A percentile compares a stretch with the other conserved stretches of the same genome.
Evolutionary conservation across 2,888 invertebrate genomes (phyloP).

Genomic region (Carpatolechia fugitivella): DNA sequence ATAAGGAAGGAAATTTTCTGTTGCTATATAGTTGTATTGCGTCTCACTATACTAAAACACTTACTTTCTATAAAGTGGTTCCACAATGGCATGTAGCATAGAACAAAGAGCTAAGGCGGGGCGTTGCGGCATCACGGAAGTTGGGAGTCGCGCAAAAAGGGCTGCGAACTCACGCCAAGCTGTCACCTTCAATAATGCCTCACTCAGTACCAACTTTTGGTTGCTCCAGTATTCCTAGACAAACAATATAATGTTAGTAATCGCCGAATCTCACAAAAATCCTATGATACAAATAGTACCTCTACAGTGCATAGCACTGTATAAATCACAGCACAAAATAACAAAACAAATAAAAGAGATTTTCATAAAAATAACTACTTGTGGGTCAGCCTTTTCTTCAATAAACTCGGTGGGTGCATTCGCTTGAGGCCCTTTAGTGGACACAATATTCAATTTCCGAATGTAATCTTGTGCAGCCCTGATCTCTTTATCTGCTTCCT

Average conservation of each 20-base stretch:
- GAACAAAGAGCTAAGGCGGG: constrained; percentile 88
- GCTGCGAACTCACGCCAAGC: constrained; percentile 93
- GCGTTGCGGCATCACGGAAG: constrained; percentile 87
- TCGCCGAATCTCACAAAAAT: too few relatives aligned
- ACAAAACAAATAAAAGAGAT: neutral
- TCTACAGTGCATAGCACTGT: too few relatives aligned
- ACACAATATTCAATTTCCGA: constrained; percentile 90
- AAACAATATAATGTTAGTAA: neutral
- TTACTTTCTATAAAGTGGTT: constrained; percentile 90
- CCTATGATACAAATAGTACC: too few relatives aligned
- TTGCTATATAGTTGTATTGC: neutral
- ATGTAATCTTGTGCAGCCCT: constrained; percentile 92
- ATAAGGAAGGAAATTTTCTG: too few relatives aligned
- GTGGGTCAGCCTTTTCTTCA: constrained; percentile 84
- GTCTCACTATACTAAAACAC: constrained; percentile 22
- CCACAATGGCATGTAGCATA: constrained; percentile 90
- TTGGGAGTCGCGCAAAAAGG: constrained; percentile 90
- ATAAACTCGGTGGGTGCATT: constrained; percentile 81
- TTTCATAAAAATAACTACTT: constrained; percentile 66
- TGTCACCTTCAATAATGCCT: constrained; percentile 91
- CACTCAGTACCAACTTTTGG: constrained; percentile 96
- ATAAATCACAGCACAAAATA: neutral
- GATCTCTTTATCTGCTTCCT: constrained; percentile 90
- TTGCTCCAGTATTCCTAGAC: constrained; percentile 81
- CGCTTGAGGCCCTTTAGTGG: constrained; percentile 88